These are phyloP conservation scores for Trogon surrucura DNA, from an alignment of 2,113 vertebrate genomes.

Conservation along the genomic window DNA sequence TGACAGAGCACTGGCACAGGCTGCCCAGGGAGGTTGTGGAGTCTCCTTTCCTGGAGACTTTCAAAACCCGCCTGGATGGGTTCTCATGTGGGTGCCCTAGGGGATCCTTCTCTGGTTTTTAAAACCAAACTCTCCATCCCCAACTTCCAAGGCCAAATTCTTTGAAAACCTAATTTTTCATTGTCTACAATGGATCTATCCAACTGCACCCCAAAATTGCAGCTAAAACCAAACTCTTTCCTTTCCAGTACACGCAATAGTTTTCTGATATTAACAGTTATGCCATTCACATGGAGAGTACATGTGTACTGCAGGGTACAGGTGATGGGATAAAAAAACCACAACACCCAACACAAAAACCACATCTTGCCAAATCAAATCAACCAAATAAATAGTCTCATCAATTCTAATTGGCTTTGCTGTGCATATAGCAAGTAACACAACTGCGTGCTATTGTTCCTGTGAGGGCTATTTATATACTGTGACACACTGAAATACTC, in stretches of 20 bases:
- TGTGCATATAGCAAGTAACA: not conserved
- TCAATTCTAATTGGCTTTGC: slow-evolving; percentile 38
- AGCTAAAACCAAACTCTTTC: not conserved
- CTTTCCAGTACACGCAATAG: not conserved
- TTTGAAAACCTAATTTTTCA: not conserved
- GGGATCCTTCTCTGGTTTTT: not conserved
- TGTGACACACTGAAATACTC: slow-evolving; percentile 48
- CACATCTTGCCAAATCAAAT: slow-evolving; percentile 40
- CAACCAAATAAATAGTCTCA: slow-evolving; percentile 35
- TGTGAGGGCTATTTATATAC: slow-evolving; percentile 26
- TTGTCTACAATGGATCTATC: not conserved
- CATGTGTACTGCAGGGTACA: not conserved
- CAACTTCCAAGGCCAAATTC: not conserved
- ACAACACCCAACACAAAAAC: not conserved
- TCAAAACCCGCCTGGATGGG: too few relatives aligned
- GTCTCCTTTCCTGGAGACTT: too few relatives aligned
- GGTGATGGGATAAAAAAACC: not conserved
- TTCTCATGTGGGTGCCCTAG: too few relatives aligned
- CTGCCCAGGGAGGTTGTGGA: too few relatives aligned
- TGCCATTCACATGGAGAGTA: not conserved
- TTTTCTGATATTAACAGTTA: not conserved
- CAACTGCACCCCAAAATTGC: rapidly evolving
- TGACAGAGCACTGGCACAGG: too few relatives aligned
- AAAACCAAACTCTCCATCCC: rapidly evolving
- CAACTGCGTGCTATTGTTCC: not conserved